Evolutionary conservation across 2,797 vertebrate genomes (phyloP).

Genomic region (Urocyon cinereoargenteus): DNA sequence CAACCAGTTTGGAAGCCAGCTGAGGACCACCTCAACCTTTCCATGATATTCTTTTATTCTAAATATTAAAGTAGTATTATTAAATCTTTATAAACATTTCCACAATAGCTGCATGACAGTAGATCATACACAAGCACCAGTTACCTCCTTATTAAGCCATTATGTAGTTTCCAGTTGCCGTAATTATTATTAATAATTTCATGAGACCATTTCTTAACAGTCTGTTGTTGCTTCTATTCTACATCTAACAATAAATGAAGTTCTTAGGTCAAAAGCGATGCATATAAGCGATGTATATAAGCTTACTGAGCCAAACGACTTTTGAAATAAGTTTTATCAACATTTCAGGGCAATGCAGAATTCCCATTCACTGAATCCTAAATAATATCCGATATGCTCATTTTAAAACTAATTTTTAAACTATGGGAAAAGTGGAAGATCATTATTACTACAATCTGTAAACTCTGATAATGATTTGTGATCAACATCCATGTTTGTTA

Average conservation of each 20-base stretch:
- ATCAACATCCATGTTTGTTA: not conserved
- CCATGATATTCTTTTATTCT: not conserved
- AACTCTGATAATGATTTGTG: not conserved
- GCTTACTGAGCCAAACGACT: not conserved
- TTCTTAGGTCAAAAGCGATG: not conserved
- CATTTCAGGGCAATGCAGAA: not conserved
- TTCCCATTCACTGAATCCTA: not conserved
- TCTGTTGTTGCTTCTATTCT: not conserved
- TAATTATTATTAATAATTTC: not conserved
- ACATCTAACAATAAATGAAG: not conserved
- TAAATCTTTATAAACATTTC: not conserved
- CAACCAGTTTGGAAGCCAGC: not conserved
- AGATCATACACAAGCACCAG: not conserved
- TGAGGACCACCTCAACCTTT: not conserved
- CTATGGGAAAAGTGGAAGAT: not conserved
- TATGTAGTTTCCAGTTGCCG: not conserved
- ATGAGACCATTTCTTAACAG: not conserved
- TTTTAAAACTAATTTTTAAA: slow-evolving; percentile 46
- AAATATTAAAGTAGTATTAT: not conserved
- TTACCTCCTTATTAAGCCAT: not conserved
- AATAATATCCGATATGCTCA: not conserved
- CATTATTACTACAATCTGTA: not conserved
- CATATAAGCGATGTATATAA: slow-evolving; percentile 45
- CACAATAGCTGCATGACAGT: not conserved
- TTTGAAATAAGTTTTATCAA: not conserved